Evolutionary conservation across 2,797 vertebrate species (phyloP).

Genomic region (Gouania willdenowi): DNA sequence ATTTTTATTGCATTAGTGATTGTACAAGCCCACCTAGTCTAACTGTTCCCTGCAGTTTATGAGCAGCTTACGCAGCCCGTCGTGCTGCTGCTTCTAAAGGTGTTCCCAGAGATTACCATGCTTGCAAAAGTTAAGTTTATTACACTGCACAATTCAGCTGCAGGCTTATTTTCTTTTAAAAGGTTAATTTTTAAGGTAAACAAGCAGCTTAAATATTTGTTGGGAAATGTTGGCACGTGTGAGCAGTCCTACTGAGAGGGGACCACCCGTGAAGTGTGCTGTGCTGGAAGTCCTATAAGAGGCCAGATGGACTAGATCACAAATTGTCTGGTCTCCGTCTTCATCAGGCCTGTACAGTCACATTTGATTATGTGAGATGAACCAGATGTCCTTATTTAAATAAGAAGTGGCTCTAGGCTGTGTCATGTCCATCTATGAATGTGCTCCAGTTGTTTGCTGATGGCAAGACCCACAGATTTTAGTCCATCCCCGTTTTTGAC

Average conservation of each 20-base stretch:
- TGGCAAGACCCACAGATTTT: conserved; percentile 7
- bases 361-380: conserved; percentile 36
- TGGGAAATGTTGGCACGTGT: conserved; percentile 38
- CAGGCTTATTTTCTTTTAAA: conserved; percentile 18
- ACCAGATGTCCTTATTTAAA: conserved; percentile 20
- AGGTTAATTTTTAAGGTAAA: conserved; percentile 40
- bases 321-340: conserved; percentile 35
- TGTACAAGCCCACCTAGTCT: conserved; percentile 12
- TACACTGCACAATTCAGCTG: conserved; percentile 17
- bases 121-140: conserved; percentile 30
- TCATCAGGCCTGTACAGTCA: conserved; percentile 22
- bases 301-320: conserved; percentile 45
- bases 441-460: conserved; percentile 8
- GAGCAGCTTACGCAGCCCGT: conserved; percentile 1
- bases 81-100: conserved; percentile 4
- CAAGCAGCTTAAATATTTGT: conserved; percentile 33
- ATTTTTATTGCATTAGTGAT: conserved; percentile 28
- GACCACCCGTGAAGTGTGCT: conserved; percentile 42
- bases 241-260: conserved; percentile 25
- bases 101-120: conserved; percentile 25
- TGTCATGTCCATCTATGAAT: conserved; percentile 33
- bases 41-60: conserved; percentile 17
- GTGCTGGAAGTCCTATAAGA: conserved; percentile 3
- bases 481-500: conserved; percentile 5
- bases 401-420: conserved; percentile 34